Base-by-base conservation (phyloP, 2,888 invertebrate genomes). In the Noctua comes region DNA sequence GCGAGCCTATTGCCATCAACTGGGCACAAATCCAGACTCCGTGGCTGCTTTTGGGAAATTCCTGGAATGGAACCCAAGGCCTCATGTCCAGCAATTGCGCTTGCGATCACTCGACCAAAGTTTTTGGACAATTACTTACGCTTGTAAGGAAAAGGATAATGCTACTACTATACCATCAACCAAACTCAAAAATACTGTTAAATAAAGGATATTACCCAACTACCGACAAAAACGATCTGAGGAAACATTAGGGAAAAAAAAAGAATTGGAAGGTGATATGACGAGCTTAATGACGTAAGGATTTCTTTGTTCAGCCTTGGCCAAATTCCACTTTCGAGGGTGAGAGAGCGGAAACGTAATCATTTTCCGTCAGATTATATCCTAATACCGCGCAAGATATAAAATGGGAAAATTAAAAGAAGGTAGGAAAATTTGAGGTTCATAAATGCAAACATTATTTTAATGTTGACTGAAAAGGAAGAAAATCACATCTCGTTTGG, bases 281-380 rank as follows among this genome's bases (percentile, higher is more conserved):
- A 68, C 71, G 64, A 57, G 59, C 65, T 72, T 75, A 80, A 80
- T 80, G 73, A 73, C 75, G 69, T 69, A 66, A 80, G 69, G 64
- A 75, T 76, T 81, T 85, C 54, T 59, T 73, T 81, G 76, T 85
- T 57, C 69, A 70, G 18, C 57, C 43, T 64, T 66, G 46, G 43
- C 69, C n/a, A 69, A 85, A 83, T 76, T 76, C 54, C 59, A 71
- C 54, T 85, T 85, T 73, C 76, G 48, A 69, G 66, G 86, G 76
- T 64, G 86, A 64, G 76, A 81, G 66, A 21, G 54, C 66, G 81
- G 81, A 83, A 83, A 83, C 73, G 76, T 85, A 81, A 83, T 83
- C 76, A 85, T 83, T 83, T 85, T 85, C 82, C 68, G 65, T 81
- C 73, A 83, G 86, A 83, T 83, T 85, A 85, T 76, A 66, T 73